Evolutionary conservation across 2,113 vertebrate genomes (phyloP).

Genomic region (Rhinogobius similis): DNA sequence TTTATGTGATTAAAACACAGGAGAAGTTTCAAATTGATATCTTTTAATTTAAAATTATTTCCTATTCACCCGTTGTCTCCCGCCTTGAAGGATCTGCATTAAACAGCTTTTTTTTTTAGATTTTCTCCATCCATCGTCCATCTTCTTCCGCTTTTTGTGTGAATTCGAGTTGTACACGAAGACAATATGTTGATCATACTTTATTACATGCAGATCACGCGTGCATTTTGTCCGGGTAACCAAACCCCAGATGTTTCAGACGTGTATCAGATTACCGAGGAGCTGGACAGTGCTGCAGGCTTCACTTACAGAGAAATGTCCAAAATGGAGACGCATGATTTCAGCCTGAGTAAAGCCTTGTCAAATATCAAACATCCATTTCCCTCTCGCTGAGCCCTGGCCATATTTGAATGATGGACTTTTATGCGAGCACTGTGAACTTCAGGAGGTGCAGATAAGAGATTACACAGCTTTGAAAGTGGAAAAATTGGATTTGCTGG

Average conservation of each 20-base stretch:
- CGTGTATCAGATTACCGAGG: constrained; percentile 9
- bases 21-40: no score
- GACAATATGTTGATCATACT: background rate
- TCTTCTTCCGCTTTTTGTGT: no score
- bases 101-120: no score
- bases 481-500: background rate
- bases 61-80: no score
- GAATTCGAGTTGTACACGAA: no score
- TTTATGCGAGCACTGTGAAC: constrained; percentile 9
- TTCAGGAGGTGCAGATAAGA: constrained; percentile 3
- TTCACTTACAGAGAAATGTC: constrained; percentile 24
- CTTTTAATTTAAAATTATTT: no score
- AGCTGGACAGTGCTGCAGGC: constrained; percentile 16
- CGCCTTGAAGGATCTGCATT: no score
- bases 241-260: constrained; percentile 15
- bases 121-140: no score
- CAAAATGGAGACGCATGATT: background rate
- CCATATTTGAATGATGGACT: constrained; percentile 32
- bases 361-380: constrained; percentile 33
- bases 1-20: no score
- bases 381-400: background rate
- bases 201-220: background rate
- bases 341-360: constrained; percentile 19
- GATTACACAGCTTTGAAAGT: constrained; percentile 3
- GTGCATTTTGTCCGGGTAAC: background rate